Base-by-base conservation (phyloP, 2,113 vertebrate species). In the Onychorhynchus coronatus region DNA sequence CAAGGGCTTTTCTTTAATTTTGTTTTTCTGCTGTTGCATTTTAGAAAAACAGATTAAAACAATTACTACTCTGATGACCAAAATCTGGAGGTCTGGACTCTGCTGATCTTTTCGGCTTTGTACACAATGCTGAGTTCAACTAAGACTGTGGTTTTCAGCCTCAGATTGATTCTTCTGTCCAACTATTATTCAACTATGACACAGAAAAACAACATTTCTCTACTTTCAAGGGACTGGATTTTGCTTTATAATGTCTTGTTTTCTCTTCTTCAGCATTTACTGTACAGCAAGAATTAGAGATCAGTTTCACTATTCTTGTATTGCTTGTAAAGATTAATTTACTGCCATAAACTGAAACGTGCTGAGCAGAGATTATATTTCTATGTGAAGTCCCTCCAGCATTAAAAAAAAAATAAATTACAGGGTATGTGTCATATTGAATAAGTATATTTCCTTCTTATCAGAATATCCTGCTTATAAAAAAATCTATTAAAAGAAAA, bases 181-280 rank as follows among this genome's bases (percentile, higher is more conserved):
- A 96, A 79, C 31, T 96, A 46, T 73, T 97, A 89, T 96, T 97
- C 89, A 95, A 85, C 81, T 93, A 88, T 94, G 94, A 77, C 74
- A 96, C 88, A 89, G 91, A 88, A 88, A 89, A 96, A 33, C 66
- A 94, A 53, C 24, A 86, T 49, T 55, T 85, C 66, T 65, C 17
- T 83, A 30, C 52, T 93, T 97, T 92, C 91, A 85, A n/a, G 77
- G 72, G 67, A 63, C 53, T 55, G 33, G 22, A 49, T 94, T 93
- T 91, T 23, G 9, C 42, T 92, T 62, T 58, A 33, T 76, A 49
- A 74, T 58, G 67, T 84, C 50, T 67, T 42, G 41, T 91, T 95
- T 94, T 91, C 44, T 92, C 22, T 78, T 88, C 56, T 75, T 76
- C 17, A 52, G 22, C 42, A 44, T 92, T 81, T 78, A 67, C 35